Base-by-base conservation (phyloP, 35 echinoderm and acorn worm genomes). In the Ophioderma brevispina region DNA sequence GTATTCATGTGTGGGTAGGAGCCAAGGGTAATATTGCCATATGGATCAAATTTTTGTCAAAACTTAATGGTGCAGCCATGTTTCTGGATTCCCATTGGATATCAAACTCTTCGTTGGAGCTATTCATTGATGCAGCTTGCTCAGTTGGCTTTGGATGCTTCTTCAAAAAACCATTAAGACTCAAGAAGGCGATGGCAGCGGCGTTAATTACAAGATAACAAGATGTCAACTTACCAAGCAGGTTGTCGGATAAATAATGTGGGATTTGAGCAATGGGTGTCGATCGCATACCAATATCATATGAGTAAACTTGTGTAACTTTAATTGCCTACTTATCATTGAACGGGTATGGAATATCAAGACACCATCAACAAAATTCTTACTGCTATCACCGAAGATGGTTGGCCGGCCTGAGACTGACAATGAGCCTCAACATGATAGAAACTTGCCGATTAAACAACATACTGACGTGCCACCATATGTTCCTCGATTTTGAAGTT, bases 161-260 rank as follows among this genome's bases (percentile, higher is more conserved):
- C 38, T 90, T 90, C 31, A n/a, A 37, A 76, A 64, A 11, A 50
- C 23, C 35, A 75, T 1, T 90, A n/a, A 80, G 80, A 63, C 80
- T n/a, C 88, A 84, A 52, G 42, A n/a, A n/a, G 17, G 40, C 23
- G 13, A 33, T 83, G 88, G 89, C 79, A 77, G 0, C 1, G 30
- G 3, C 19, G 30, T 33, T 5, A 59, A 13, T 11, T 35, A 18
- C 6, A 19, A 56, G 21, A 2, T 8, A 23, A 8, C 0, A 33
- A 31, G 1, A 85, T 85, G 1, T 17, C 15, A 32, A 35, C 38
- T 6, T 19, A 80, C 19, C 33, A 33, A 2, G 33, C 33, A 14
- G 78, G 37, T 13, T 46, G 80, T n/a, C n/a, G 38, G 46, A 82
- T 82, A 40, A 37, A n/a, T 82, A n/a, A 41, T 43, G 38, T 37